Evolutionary conservation across 2,888 invertebrate genomes (phyloP), one percentile per base, ranked within the genome.

Genomic region (Sycophila texana): DNA sequence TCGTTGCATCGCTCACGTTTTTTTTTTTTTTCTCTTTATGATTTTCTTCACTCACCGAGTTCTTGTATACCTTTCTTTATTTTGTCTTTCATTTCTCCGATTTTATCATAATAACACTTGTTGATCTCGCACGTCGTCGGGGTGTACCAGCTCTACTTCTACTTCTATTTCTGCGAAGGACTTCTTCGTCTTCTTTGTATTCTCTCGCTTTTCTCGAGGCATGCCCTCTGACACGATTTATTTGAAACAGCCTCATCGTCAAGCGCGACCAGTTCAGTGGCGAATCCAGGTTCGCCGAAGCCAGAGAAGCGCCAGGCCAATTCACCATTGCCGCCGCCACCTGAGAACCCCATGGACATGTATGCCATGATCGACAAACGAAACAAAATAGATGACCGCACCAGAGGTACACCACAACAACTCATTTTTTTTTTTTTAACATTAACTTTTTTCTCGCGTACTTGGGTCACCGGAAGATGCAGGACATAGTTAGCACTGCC

Each of bases 271-370:
- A 94, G 94, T 83, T 94, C 95, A 5, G 93, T 94, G 83, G 93
- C 94, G 49, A 95, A 95, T 85, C 91, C 95, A n/a, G 95, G 96
- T 16, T 97, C 97, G 0, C 97, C 96, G 0, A 97, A 97, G 89
- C 96, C 96, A 0, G 97, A 97, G 90, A 96, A 97, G 91, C 93
- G 97, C 2, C 96, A 96, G 89, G 97, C 97, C 0, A 97, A 97
- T 90, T 97, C 96, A 0, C 97, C 97, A 0, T 90, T 97, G 47
- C 97, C 97, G 5, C 96, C 96, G 3, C 96, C 96, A 1, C 96
- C 96, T 0, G 95, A 95, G 63, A 85, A 83, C 51, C 82, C 80
- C n/a, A 86, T 89, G 30, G 92, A 92, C 60, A 87, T 91, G 51
- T 91, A 91, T 75, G 88, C 90, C 0, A 86, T 85, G n/a, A 84